Evolutionary conservation across 1,140 invertebrate species (phyloP), one percentile per base, ranked within the genome.

Genomic region (Aphaenogaster ashmeadi): DNA sequence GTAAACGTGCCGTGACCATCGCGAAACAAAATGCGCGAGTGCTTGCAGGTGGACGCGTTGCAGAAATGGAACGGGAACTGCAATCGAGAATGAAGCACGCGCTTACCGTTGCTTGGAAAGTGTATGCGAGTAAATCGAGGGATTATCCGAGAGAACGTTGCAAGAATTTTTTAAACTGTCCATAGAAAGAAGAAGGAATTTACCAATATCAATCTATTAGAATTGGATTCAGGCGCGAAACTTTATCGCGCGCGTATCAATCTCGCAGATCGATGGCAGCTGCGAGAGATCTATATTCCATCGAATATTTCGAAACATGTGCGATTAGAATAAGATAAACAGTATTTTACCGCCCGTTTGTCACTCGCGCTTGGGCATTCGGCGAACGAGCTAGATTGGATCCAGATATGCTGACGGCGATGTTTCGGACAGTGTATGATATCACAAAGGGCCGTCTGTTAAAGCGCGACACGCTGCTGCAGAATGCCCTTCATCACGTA

Each of bases 31-130:
- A 71, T 27, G 21, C 47, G 7, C 36, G 44, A 58, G 21, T 52
- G 38, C 66, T 50, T 13, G 54, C 80, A 84, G 80, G 21, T 52
- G 33, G 44, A 83, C 47, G 56, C 33, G 72, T 50, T 86, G 52
- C 86, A 87, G 79, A 92, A 93, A 91, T 91, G 90, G 66, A 92
- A 91, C 92, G 89, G 89, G 84, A 91, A 91, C 87, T 88, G 27
- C 11, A 52, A 69, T 69, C n/a, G 47, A 88, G 88, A 93, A 93
- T 90, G 87, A 78, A 88, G 89, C 87, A 86, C 77, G 78, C 72
- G 74, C 77, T 85, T 79, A 79, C 60, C 79, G 77, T 74, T 85
- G 52, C 15, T 58, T 72, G 33, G 52, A 60, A 60, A 72, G 41
- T 60, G 36, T 11, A 50, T 0, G 21, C 11, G 13, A 50, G 33